These are phyloP conservation scores for Aphrocallistes beatrix DNA, from an alignment of 37 sponge, comb jelly and placozoan species.

Conservation along the genomic window DNA sequence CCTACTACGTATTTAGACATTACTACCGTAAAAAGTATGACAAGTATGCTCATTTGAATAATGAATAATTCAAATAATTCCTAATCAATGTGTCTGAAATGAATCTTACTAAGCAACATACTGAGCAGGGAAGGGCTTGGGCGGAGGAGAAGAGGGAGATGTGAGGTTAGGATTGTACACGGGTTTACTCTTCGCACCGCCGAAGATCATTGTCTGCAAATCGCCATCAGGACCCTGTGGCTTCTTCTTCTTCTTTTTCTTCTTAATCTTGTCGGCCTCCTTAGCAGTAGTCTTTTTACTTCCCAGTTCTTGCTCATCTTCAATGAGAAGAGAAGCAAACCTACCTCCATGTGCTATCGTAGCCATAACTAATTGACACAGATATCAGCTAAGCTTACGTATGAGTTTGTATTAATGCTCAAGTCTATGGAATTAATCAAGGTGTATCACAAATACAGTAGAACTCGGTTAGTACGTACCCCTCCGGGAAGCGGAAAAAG, in stretches of 20 bases:
- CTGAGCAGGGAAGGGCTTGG: background rate
- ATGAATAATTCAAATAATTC: too few relatives aligned
- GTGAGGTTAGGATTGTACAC: background rate
- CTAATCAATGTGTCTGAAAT: too few relatives aligned
- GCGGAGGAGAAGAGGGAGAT: background rate
- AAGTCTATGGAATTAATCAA: too few relatives aligned
- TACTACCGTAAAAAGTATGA: too few relatives aligned
- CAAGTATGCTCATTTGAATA: too few relatives aligned
- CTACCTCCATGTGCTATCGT: background rate
- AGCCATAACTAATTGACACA: background rate
- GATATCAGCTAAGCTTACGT: too few relatives aligned
- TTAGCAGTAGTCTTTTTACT: background rate
- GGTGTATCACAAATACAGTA: too few relatives aligned
- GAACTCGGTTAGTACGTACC: too few relatives aligned
- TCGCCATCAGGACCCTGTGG: background rate
- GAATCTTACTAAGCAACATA: too few relatives aligned
- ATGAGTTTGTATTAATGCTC: too few relatives aligned
- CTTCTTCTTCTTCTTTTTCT: slow-evolving; percentile 14
- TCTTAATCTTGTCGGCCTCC: background rate
- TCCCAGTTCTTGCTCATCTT: background rate
- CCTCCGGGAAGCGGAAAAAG: too few relatives aligned
- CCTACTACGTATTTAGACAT: too few relatives aligned
- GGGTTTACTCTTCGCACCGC: background rate
- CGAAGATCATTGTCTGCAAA: background rate
- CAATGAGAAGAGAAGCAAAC: background rate